Base-by-base conservation (phyloP, 2,888 invertebrate species). In the Aromia moschata region DNA sequence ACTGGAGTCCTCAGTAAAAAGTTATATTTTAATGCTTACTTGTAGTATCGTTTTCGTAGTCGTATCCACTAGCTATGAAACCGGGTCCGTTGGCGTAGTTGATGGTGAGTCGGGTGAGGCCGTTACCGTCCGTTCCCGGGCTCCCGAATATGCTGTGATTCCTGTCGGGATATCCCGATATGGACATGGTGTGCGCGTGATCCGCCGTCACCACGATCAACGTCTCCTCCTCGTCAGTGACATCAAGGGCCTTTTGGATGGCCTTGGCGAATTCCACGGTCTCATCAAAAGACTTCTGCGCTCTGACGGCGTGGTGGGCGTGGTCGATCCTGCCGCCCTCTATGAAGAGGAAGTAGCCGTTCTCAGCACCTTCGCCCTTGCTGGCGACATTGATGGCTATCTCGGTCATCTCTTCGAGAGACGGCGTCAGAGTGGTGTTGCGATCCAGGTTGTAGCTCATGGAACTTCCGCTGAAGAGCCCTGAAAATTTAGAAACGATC, bases 291-390 rank as follows among this genome's bases (percentile, higher is more conserved):
- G 95, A 91, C 30, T 86, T 83, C 25, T 83, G 84, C 0, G 89
- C 89, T 43, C 80, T 78, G 47, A 84, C 88, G 11, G 84, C 84
- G 75, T 94, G 94, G 75, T 92, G 92, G 0, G 88, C 92, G 66
- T 88, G 87, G 78, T 92, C 92, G 64, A 92, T 92, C 73, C 87
- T 83, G 0, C 89, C 89, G 58, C 91, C 90, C 83, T 90, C 90
- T 55, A 94, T 88, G 77, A 94, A 89, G 7, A 94, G 80, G 70
- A 93, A 90, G 75, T 84, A 94, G 1, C 94, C 94, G 9, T 90
- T 84, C 64, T 86, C 84, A 1, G 37, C 52, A 2, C 62, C 64
- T 1, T 37, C 38, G 3, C 49, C 49, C 62, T 83, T 85, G 0
- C 85, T 83, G 46, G 95, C 79, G 9, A 92, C 81, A 67, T 89